phyloP scores from a whole-genome alignment of 2,888 invertebrate genomes.

The Bugulina stolonifera region DNA sequence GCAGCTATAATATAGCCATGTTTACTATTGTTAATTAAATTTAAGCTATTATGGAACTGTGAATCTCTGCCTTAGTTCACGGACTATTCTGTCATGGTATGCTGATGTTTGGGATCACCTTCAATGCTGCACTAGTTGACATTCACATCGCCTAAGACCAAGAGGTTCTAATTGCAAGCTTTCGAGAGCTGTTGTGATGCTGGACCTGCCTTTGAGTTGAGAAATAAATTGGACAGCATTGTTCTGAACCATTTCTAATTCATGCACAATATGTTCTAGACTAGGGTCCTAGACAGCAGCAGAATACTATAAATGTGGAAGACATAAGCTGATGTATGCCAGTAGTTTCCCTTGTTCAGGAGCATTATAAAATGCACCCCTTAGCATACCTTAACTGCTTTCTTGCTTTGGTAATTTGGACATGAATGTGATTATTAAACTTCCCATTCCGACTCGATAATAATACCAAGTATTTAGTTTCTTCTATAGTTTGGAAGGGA shows the following conservation, averaged over 20 bases:
- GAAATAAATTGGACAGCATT: not conserved
- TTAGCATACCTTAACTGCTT: not conserved
- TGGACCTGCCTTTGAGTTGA: not conserved
- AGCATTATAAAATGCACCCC: not conserved
- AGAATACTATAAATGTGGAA: not conserved
- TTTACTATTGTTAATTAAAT: no score
- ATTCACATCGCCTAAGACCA: not conserved
- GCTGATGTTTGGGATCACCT: no score
- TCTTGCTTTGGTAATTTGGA: no score
- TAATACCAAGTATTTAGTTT: no score
- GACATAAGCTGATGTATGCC: not conserved
- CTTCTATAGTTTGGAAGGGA: no score
- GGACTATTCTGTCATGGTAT: no score
- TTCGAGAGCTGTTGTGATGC: not conserved
- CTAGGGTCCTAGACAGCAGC: not conserved
- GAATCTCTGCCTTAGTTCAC: no score
- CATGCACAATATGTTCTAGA: not conserved
- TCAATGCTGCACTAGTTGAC: no score
- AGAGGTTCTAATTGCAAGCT: not conserved
- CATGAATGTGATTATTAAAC: no score
- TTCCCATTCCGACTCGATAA: no score
- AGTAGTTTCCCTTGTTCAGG: not conserved
- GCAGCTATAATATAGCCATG: no score
- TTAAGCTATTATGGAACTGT: no score
- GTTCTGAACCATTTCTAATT: not conserved